These are phyloP conservation scores for Cotesia glomerata DNA, from an alignment of 1,140 invertebrate genomes.

Conservation along the genomic window DNA sequence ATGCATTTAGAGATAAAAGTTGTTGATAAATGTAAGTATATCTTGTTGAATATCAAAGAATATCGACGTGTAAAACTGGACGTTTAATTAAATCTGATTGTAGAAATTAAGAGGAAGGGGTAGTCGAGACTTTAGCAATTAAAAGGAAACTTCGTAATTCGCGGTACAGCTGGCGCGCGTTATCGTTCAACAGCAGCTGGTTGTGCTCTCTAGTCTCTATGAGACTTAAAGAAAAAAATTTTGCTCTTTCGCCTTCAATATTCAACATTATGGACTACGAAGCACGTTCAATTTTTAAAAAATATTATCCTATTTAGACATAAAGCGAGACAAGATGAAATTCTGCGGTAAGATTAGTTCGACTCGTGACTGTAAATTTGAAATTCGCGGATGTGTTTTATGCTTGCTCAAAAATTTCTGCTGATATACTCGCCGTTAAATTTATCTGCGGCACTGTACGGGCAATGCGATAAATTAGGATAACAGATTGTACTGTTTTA, in stretches of 20 bases:
- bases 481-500: too few species aligned
- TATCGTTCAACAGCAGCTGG: slow-evolving; percentile 26
- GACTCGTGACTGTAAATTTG: too few species aligned
- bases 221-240: slow-evolving; percentile 10
- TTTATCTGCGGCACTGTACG: too few species aligned
- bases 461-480: too few species aligned
- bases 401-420: too few species aligned
- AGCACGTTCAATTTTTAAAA: too few species aligned
- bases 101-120: background rate
- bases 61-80: slow-evolving; percentile 4
- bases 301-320: too few species aligned
- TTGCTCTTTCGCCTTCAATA: background rate
- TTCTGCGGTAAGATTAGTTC: too few species aligned
- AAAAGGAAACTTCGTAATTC: slow-evolving; percentile 31
- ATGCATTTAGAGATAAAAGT: background rate
- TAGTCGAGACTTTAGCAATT: slow-evolving; percentile 23
- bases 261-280: background rate
- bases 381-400: too few species aligned
- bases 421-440: too few species aligned
- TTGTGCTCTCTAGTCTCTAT: background rate
- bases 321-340: too few species aligned
- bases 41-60: slow-evolving; percentile 3
- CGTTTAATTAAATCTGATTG: slow-evolving; percentile 17
- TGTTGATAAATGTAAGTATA: background rate
- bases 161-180: slow-evolving; percentile 27